These are phyloP conservation scores for Volucella inflata DNA, from an alignment of 2,888 invertebrate species.

Conservation along the genomic window DNA sequence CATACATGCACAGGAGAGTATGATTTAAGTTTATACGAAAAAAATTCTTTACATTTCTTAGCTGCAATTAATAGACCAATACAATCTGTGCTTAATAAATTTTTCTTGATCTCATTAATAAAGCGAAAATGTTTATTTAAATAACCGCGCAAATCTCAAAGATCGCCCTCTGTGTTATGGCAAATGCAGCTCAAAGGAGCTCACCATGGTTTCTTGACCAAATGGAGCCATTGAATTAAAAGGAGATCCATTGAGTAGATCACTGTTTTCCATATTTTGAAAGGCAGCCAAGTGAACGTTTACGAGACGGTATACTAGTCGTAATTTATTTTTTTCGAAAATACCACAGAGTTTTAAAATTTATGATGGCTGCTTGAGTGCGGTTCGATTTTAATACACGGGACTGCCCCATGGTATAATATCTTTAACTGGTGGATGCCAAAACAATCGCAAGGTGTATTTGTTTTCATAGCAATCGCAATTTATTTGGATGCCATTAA, in stretches of 20 bases:
- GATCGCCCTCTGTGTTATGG: constrained; percentile 72
- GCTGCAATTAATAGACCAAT: constrained; percentile 11
- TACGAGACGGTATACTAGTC: background rate
- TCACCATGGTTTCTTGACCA: constrained; percentile 60
- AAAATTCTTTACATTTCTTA: constrained; percentile 48
- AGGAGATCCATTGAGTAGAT: constrained; percentile 15
- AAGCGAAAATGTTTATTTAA: constrained; percentile 60
- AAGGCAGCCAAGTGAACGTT: background rate
- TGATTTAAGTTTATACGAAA: constrained; percentile 36
- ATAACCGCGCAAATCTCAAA: constrained; percentile 49
- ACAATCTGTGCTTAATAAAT: constrained; percentile 39
- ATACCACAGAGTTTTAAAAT: constrained; percentile 51
- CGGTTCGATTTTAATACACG: constrained; percentile 17
- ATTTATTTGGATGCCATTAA: constrained; percentile 67
- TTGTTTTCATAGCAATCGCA: constrained; percentile 66
- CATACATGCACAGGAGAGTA: background rate
- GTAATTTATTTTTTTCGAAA: constrained; percentile 47
- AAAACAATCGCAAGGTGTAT: constrained; percentile 60
- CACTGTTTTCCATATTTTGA: constrained; percentile 37
- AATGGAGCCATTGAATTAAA: constrained; percentile 58
- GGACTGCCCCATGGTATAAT: constrained; percentile 39
- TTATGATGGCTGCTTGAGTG: constrained; percentile 52
- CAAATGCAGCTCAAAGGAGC: constrained; percentile 62
- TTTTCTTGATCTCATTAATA: constrained; percentile 64
- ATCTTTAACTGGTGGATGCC: constrained; percentile 41